Evolutionary conservation across 2,888 invertebrate species (phyloP), one percentile per base, ranked within the genome.

Genomic region (Crocallis elinguaria): DNA sequence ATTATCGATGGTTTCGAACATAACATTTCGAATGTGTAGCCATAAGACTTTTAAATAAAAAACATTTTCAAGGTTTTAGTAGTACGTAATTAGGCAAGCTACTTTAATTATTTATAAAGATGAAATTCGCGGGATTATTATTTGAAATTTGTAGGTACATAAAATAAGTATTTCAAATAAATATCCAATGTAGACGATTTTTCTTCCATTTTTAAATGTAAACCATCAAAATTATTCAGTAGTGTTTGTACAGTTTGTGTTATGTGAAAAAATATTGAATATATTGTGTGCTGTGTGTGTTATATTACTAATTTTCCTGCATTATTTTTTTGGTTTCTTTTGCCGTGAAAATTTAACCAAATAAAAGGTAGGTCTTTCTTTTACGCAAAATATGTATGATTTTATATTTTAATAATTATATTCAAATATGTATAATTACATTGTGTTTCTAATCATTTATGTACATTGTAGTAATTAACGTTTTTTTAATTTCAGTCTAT

Each of bases 401-500:
- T 49, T 32, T 23, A 32, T 3, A 14, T 17, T 17, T 7, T 27
- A n/a, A 11, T 35, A n/a, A 27, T 12, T 35, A 38, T 11, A n/a
- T n/a, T n/a, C n/a, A n/a, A n/a, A n/a, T n/a, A n/a, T n/a, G n/a
- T 13, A 7, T 45, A 21, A 38, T 19, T 39, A 12, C 21, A 45
- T 48, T 39, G 35, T 23, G 13, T 46, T 11, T 41, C 45, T 49
- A 13, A 50, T 16, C 38, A n/a, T 25, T 19, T 41, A 49, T 39
- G 29, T 49, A 25, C n/a, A 36, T 29, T 9, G 6, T 49, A 48
- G 41, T 60, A 35, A 54, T 38, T 16, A 60, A 37, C 29, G 58
- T 60, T 54, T 63, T 64, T 74, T 77, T 81, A 76, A 39, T 87
- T 89, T 73, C 90, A 91, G 90, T 84, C 86, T 52, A 86, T 84